Evolutionary conservation across 2,113 vertebrate species (phyloP).

Genomic region (Megatriorchis doriae): DNA sequence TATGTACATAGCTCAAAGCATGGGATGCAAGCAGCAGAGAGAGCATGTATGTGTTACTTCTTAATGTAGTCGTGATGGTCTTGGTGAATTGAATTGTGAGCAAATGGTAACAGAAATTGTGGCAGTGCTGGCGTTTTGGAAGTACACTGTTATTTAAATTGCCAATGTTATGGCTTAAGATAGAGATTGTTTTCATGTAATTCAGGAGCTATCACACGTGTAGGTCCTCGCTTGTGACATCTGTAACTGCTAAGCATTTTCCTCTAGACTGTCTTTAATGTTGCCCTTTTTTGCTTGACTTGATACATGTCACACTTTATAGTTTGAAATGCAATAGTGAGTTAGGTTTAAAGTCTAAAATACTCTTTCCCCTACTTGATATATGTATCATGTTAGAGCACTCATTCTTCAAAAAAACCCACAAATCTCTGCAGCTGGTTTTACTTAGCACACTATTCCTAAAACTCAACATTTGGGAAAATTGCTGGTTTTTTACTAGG

Average conservation of each 20-base stretch:
- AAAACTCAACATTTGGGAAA: not conserved
- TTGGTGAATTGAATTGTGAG: not conserved
- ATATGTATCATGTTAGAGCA: not conserved
- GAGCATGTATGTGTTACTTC: not conserved
- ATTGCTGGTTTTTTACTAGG: not conserved
- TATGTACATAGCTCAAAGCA: not conserved
- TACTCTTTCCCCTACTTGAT: not conserved
- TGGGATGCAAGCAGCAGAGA: not conserved
- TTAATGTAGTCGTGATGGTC: not conserved
- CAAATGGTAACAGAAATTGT: not conserved
- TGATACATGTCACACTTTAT: not conserved
- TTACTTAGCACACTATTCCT: not conserved
- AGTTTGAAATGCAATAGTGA: not conserved
- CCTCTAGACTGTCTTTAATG: not conserved
- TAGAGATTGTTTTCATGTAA: not conserved
- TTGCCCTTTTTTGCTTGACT: not conserved
- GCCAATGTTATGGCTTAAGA: not conserved
- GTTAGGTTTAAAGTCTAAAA: not conserved
- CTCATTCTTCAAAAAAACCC: not conserved
- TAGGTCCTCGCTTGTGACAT: not conserved
- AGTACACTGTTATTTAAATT: not conserved
- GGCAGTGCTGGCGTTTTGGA: not conserved
- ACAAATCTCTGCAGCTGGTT: not conserved
- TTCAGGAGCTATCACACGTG: not conserved
- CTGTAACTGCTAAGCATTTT: not conserved